Base-by-base conservation (phyloP, 2,888 invertebrate species). In the Apoda limacodes region DNA sequence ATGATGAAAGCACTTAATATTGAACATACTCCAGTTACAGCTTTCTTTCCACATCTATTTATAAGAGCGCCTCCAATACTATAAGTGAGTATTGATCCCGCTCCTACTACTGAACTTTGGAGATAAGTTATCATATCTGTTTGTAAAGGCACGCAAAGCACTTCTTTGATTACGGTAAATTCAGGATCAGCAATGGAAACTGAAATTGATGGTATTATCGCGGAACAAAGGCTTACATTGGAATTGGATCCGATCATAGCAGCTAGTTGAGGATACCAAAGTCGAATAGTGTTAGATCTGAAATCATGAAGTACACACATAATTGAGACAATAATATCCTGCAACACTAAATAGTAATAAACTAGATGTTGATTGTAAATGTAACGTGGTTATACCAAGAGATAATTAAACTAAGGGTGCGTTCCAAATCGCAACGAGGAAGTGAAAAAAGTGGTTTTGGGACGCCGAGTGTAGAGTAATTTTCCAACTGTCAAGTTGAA, bases 211-310 rank as follows among this genome's bases (percentile, higher is more conserved):
- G 71, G 69, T 0, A 63, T 62, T 34, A 72, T 68, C 32, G 78
- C 76, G 0, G 74, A 55, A 40, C 80, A 80, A 2, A 78, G 59
- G 9, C 60, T 59, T 17, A 55, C 55, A 20, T 50, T 56, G 7
- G 57, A 42, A 20, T 55, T 55, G 0, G 65, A 52, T 4, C 64
- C 57, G 24, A 89, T 86, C 59, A 89, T 88, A 30, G 89, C 86
- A 43, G 93, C 93, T 10, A 95, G 76, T 56, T 93, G 92, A 0
- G 94, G 94, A 44, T 93, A 83, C 93, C 94, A 95, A 17, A 94
- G 82, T 9, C 93, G 87, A 21, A 94, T 74, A 0, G 93, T 92
- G 53, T 93, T 93, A 42, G 89, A 75, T 13, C 90, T 89, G 17
- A 17, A 17, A 17, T 17, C 7, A 17, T 17, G 7, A 17, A 17